A percentile compares a stretch with the other conserved stretches of the same genome.
Conservation (phyloP, 1,140 invertebrate genomes). For the Aphaenogaster ashmeadi region DNA sequence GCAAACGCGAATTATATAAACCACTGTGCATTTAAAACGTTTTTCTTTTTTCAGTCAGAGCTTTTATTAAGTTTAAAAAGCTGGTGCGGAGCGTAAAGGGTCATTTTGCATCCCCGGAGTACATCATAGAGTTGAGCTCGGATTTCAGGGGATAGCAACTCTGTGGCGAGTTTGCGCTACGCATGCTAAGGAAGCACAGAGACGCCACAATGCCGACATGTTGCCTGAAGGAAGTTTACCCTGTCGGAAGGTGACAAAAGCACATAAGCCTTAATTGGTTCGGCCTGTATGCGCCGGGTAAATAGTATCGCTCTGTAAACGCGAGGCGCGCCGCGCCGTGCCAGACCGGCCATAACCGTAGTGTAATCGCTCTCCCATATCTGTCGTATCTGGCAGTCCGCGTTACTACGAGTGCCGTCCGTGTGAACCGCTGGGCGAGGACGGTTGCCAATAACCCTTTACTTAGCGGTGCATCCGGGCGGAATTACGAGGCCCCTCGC, state of each 20-base stretch:
- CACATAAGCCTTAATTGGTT: slow-evolving; percentile 74
- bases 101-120: not conserved
- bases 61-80: not conserved
- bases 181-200: slow-evolving; percentile 38
- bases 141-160: slow-evolving; percentile 10
- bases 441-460: slow-evolving; percentile 55
- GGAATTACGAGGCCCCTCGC: slow-evolving; percentile 42
- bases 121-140: not conserved
- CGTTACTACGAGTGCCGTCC: slow-evolving; percentile 51
- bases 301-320: slow-evolving; percentile 72
- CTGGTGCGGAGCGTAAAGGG: not conserved
- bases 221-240: slow-evolving; percentile 64
- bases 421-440: slow-evolving; percentile 29
- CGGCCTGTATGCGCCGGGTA: slow-evolving; percentile 64
- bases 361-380: slow-evolving; percentile 62
- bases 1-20: not conserved
- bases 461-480: slow-evolving; percentile 53
- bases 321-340: slow-evolving; percentile 42
- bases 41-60: not conserved
- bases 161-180: slow-evolving; percentile 13
- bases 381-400: slow-evolving; percentile 56
- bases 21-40: not conserved
- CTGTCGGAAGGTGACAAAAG: slow-evolving; percentile 71
- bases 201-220: slow-evolving; percentile 37
- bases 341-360: slow-evolving; percentile 24